Evolutionary conservation across 2,797 vertebrate genomes (phyloP), one percentile per base, ranked within the genome.

Genomic region (Enteromius trimaculatus): DNA sequence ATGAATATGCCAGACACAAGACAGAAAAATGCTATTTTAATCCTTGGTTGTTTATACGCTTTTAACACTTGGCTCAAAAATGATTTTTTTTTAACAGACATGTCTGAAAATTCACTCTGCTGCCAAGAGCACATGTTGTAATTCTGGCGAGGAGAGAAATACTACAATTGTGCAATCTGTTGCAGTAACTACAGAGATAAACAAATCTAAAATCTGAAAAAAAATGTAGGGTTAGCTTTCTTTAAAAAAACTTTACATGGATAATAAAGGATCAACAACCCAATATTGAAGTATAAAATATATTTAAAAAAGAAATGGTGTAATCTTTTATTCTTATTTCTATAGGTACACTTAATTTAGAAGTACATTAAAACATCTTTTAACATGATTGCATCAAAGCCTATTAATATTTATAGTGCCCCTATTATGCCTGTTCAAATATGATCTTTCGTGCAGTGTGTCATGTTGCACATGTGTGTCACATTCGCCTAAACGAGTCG

Each of bases 11-110:
- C 3, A 21, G 23, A 42, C 55, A 64, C 2, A 0, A 53, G 14
- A n/a, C 6, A 70, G 16, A 70, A 70, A 71, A 70, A 71, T n/a
- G 51, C 19, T 42, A 26, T 60, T 19, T 39, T 29, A 79, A 72
- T 72, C 26, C 17, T 34, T 11, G 29, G 23, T 37, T 31, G 37
- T 39, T 70, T 29, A 60, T n/a, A 58, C 3, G 0, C 51, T 58
- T 60, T 58, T 3, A 39, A 68, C 16, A 80, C n/a, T 55, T 23
- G 49, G n/a, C n/a, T 44, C 17, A 70, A 68, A 58, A 29, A 10
- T 58, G 8, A 47, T 49, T 65, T 37, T 13, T 37, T 13, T 65
- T 58, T 68, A 79, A 51, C 47, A 58, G 49, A 29, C 26, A 13
- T 29, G 10, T 64, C 49, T 29, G 23, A 71, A 37, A 23, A 53